Evolutionary conservation across 1,140 invertebrate genomes (phyloP).

Genomic region (Limonius californicus): DNA sequence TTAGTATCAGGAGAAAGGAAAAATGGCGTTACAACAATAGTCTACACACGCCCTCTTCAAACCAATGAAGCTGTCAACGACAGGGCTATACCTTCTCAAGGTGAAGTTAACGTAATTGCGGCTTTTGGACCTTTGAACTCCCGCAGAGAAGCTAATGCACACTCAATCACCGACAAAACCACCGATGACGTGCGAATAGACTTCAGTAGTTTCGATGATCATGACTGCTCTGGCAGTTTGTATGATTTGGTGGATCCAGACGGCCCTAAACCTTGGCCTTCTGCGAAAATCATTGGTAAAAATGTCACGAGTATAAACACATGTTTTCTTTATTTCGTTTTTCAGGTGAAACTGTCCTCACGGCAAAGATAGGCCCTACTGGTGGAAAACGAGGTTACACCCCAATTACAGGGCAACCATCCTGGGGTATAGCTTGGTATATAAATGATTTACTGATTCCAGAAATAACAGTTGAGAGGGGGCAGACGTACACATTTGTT

Average conservation of each 20-base stretch:
- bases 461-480: constrained; percentile 84
- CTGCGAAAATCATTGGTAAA: constrained; percentile 54
- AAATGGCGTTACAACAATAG: constrained; percentile 78
- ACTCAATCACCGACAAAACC: constrained; percentile 69
- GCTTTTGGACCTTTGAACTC: constrained; percentile 81
- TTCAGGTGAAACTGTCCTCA: constrained; percentile 57
- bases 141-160: constrained; percentile 76
- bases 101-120: constrained; percentile 72
- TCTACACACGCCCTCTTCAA: constrained; percentile 69
- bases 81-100: constrained; percentile 60
- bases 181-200: constrained; percentile 71
- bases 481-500: constrained; percentile 82
- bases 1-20: constrained; percentile 67
- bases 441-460: constrained; percentile 89
- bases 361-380: constrained; percentile 76
- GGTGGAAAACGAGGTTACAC: constrained; percentile 77
- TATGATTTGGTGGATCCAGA: constrained; percentile 50
- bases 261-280: constrained; percentile 63
- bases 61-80: constrained; percentile 71
- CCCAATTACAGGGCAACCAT: constrained; percentile 72
- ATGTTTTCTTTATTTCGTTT: neutral
- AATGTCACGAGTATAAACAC: neutral
- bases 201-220: constrained; percentile 53
- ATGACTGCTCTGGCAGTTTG: constrained; percentile 40
- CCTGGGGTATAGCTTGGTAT: constrained; percentile 91